These are phyloP conservation scores for Brachypteracias leptosomus DNA, from an alignment of 2,113 vertebrate species.

Conservation along the genomic window DNA sequence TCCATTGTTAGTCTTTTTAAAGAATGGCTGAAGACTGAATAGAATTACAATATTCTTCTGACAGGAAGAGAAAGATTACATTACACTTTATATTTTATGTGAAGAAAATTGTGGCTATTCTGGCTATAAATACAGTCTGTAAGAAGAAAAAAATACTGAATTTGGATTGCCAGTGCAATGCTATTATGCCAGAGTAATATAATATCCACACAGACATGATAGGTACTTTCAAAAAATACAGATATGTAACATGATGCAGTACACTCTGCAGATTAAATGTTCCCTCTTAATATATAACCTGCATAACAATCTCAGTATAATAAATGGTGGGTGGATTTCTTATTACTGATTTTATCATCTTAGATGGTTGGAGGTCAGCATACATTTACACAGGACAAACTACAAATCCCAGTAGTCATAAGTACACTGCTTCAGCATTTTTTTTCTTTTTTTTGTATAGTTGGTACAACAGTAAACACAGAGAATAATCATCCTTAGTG, in stretches of 20 bases:
- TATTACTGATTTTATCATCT: conserved; percentile 4
- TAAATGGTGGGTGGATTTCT: neutral
- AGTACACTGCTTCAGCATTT: neutral
- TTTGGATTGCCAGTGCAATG: neutral
- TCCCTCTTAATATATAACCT: conserved; percentile 10
- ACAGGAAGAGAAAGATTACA: conserved; percentile 46
- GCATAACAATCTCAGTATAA: conserved; percentile 14
- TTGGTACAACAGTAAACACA: conserved; percentile 12
- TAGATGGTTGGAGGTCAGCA: conserved; percentile 2
- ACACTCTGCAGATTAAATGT: neutral
- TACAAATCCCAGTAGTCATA: conserved; percentile 25
- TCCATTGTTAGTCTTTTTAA: conserved; percentile 1
- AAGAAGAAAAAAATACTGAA: neutral
- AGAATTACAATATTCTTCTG: conserved; percentile 44
- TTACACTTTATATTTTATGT: conserved; percentile 29
- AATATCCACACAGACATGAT: neutral
- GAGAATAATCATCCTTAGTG: conserved; percentile 17
- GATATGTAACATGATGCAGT: neutral
- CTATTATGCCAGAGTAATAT: conserved; percentile 20
- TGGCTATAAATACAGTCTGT: conserved; percentile 19
- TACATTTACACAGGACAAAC: neutral
- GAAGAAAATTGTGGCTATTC: conserved; percentile 49
- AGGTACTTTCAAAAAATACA: conserved; percentile 6
- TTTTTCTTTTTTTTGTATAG: neutral
- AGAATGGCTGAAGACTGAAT: conserved; percentile 5